Conservation (phyloP, 1,140 invertebrate genomes). For the Drosophila setifemur region DNA sequence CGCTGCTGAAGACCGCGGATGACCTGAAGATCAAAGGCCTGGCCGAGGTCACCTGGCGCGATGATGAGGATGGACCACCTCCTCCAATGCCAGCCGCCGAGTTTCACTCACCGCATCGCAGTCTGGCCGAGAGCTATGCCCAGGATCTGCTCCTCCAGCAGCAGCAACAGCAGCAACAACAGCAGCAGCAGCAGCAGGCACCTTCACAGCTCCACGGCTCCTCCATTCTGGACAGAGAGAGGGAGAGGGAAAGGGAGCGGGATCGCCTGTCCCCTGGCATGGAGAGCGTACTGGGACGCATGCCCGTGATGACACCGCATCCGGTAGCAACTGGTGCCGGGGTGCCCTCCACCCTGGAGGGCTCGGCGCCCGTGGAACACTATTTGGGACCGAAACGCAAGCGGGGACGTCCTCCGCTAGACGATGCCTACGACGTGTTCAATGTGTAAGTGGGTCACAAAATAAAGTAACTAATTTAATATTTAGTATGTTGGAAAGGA, state of each 20-base stretch:
- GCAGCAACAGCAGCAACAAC: slow-evolving; percentile 18
- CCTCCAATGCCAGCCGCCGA: slow-evolving; percentile 80
- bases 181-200: slow-evolving; percentile 6
- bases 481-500: too few relatives aligned
- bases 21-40: slow-evolving; percentile 95
- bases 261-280: slow-evolving; percentile 44
- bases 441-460: slow-evolving; percentile 66
- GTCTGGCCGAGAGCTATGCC: slow-evolving; percentile 52
- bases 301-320: slow-evolving; percentile 59
- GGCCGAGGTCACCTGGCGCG: slow-evolving; percentile 92
- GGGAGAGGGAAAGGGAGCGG: slow-evolving; percentile 18
- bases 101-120: slow-evolving; percentile 73
- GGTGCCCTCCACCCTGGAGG: slow-evolving; percentile 13
- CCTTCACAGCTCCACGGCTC: not conserved
- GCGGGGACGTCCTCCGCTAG: slow-evolving; percentile 86
- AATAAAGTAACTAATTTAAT: too few relatives aligned
- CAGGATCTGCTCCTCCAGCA: slow-evolving; percentile 61
- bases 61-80: slow-evolving; percentile 81
- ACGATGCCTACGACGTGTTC: slow-evolving; percentile 83
- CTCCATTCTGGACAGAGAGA: not conserved
- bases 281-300: slow-evolving; percentile 41
- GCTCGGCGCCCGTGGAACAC: slow-evolving; percentile 47
- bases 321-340: not conserved
- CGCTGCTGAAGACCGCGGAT: slow-evolving; percentile 94
- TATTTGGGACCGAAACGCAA: slow-evolving; percentile 82